phyloP scores from a whole-genome alignment of 2,113 vertebrate species.

The Crotalus viridis region DNA sequence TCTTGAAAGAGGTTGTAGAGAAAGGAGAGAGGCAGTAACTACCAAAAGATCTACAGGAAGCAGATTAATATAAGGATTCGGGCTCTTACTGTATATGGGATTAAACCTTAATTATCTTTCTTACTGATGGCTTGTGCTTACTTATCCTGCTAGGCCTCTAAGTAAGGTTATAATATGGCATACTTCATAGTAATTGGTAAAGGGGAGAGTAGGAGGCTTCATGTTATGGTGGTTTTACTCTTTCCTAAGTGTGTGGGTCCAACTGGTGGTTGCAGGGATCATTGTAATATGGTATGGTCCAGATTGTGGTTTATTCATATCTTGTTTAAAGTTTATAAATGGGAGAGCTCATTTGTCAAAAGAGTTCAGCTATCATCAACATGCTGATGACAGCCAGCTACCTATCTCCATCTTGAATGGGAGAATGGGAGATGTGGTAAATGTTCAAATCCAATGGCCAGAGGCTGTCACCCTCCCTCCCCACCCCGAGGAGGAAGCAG shows the following conservation, averaged over 20 bases:
- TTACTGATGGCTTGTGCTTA: neutral
- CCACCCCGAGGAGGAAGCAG: neutral
- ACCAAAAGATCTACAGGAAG: neutral
- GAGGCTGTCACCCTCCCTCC: neutral
- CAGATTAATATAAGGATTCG: neutral
- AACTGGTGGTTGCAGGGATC: neutral
- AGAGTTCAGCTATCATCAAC: neutral
- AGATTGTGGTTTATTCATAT: neutral
- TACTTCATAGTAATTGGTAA: neutral
- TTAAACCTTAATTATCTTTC: neutral
- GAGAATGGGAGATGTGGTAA: neutral
- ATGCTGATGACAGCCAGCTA: neutral
- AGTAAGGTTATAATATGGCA: neutral
- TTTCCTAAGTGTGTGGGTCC: neutral
- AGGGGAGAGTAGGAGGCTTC: neutral
- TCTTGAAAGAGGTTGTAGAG: neutral
- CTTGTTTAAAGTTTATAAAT: neutral
- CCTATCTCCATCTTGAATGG: neutral
- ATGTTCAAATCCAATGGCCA: neutral
- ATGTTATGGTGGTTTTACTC: neutral
- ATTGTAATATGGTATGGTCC: neutral
- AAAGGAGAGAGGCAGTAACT: neutral
- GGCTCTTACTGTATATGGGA: neutral
- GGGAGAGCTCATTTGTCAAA: neutral
- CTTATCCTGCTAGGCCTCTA: neutral